These are phyloP conservation scores for Pampus argenteus DNA, from an alignment of 2,797 vertebrate genomes.

Conservation along the genomic window DNA sequence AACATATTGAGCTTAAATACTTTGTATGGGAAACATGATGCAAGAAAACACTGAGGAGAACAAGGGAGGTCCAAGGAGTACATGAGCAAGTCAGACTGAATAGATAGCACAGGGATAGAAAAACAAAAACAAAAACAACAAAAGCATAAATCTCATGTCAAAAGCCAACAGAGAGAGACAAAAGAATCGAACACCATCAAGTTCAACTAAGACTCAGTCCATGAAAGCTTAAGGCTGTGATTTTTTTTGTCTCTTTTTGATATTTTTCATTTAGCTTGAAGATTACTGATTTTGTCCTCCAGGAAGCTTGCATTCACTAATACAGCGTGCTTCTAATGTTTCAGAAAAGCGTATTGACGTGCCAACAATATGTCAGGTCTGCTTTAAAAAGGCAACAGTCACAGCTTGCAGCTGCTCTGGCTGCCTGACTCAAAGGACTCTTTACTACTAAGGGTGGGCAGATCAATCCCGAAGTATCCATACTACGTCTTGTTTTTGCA, in stretches of 20 bases:
- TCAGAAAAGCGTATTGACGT: neutral
- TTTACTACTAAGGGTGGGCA: too few relatives aligned
- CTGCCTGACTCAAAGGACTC: neutral
- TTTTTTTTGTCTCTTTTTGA: neutral
- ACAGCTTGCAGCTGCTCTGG: neutral
- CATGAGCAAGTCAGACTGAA: constrained; percentile 2
- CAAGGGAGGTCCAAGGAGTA: neutral
- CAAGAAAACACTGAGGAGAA: constrained; percentile 27
- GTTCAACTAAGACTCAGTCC: neutral
- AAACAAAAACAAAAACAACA: neutral
- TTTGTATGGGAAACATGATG: constrained; percentile 51
- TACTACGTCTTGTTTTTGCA: too few relatives aligned
- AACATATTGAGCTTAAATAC: constrained; percentile 56
- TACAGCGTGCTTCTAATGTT: neutral
- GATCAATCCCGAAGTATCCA: too few relatives aligned
- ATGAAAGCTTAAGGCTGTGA: constrained; percentile 17
- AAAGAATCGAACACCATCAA: neutral
- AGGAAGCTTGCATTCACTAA: constrained; percentile 17
- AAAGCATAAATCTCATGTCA: neutral
- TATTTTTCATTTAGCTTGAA: neutral
- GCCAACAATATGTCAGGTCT: neutral
- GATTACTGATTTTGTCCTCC: constrained; percentile 32
- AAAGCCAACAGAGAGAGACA: neutral
- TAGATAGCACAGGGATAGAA: neutral
- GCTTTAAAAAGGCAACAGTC: neutral